These are phyloP conservation scores for Coptodon rendalli DNA, from an alignment of 2,113 vertebrate genomes.

Conservation along the genomic window DNA sequence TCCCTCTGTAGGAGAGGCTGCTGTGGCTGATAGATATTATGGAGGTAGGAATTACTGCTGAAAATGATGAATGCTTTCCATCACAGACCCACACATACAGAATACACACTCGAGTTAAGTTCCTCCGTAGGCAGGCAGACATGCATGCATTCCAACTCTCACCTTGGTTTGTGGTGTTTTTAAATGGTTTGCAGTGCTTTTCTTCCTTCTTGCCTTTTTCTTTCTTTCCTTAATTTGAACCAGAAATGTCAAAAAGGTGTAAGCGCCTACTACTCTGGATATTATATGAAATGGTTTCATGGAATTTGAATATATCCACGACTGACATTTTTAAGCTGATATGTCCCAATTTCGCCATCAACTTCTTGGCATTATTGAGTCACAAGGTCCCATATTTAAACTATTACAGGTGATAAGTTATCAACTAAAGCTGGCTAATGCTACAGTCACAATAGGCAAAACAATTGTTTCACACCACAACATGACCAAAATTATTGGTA, in stretches of 20 bases:
- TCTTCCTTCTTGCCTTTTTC: background rate
- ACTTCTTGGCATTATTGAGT: background rate
- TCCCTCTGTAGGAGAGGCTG: slow-evolving; percentile 81
- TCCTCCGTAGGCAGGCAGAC: background rate
- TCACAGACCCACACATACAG: background rate
- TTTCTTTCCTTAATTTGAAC: background rate
- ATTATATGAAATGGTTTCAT: background rate
- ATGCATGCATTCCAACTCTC: background rate
- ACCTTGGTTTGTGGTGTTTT: background rate
- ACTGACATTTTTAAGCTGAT: background rate
- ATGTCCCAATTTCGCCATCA: background rate
- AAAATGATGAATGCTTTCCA: slow-evolving; percentile 7
- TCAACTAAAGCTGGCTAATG: background rate
- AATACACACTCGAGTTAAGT: background rate
- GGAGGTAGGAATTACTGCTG: slow-evolving; percentile 83
- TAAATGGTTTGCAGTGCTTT: slow-evolving; percentile 40
- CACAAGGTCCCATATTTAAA: background rate
- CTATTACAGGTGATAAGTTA: background rate
- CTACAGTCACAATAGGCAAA: background rate
- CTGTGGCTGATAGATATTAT: slow-evolving; percentile 99
- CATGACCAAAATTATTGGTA: background rate
- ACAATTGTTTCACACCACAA: background rate
- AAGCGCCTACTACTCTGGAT: background rate
- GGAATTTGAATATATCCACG: background rate
- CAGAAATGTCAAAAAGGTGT: background rate